Base-by-base conservation (phyloP, 2,888 invertebrate species). In the Drosophila seclusa region DNA sequence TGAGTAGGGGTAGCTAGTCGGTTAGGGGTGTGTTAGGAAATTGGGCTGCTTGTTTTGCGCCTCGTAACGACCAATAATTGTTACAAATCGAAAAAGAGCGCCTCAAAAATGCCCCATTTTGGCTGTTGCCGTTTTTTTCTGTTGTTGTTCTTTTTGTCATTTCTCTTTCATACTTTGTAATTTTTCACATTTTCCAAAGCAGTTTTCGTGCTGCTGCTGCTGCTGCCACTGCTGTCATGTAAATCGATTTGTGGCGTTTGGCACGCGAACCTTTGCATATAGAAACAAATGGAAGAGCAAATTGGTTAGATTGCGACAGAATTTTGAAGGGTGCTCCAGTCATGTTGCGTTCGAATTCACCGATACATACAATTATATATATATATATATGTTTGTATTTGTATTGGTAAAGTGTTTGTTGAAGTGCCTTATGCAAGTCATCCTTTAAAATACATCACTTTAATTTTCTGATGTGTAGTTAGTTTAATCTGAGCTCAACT, bases 231-330 rank as follows among this genome's bases (percentile, higher is more conserved):
- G 57, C 57, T 63, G 62, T 54, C 66, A 69, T 73, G 73, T 68
- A 85, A 84, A 84, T 85, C 85, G 84, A 82, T 83, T 83, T 80
- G 78, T 83, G 68, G 83, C 83, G 85, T 82, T 84, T 60, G 69
- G 78, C 84, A 84, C 84, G 84, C 85, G 71, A 78, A 50, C 73
- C 45, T 60, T 60, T 40, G 27, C 36, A 52, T 69, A 73, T 50
- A 59, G 58, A 67, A 69, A 66, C 73, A 73, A 68, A 65, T 65
- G 54, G 49, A 63, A 34, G 49, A 52, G 61, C 50, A 78, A 76
- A 80, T 80, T 80, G 78, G 73, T 71, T 78, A 36, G 67, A 75
- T 80, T 73, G 65, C 36, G 69, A 53, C 65, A 68, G 60, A 66
- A 58, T 69, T 76, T 67, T 68, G 76, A 79, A 76, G 79, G 48